phyloP scores from a whole-genome alignment of 2,113 vertebrate species.

The Ctenodactylus gundi region DNA sequence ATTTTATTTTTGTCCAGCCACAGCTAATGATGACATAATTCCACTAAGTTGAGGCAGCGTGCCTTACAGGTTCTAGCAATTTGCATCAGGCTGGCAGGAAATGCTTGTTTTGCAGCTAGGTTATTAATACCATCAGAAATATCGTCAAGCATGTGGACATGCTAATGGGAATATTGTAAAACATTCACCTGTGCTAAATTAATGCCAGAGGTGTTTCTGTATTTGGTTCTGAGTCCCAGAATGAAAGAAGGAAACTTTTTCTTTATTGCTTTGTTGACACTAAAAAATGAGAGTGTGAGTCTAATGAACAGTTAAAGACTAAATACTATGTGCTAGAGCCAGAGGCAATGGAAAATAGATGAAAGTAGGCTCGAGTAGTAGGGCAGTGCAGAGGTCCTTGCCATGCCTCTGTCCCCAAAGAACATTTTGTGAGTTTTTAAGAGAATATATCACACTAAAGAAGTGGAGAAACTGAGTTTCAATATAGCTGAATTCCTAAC shows the following conservation, averaged over 20 bases:
- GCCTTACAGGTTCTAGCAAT: slow-evolving; percentile 73
- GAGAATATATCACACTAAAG: not conserved
- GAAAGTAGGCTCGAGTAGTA: not conserved
- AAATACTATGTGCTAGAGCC: slow-evolving; percentile 8
- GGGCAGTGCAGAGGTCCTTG: slow-evolving; percentile 42
- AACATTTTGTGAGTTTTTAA: slow-evolving; percentile 61
- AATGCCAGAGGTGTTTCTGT: slow-evolving; percentile 68
- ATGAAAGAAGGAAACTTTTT: slow-evolving; percentile 59
- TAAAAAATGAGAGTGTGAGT: slow-evolving; percentile 56
- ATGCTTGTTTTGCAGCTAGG: slow-evolving; percentile 60
- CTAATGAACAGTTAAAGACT: slow-evolving; percentile 68
- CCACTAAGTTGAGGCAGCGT: slow-evolving; percentile 53
- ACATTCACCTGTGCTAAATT: slow-evolving; percentile 74
- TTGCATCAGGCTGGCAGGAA: slow-evolving; percentile 71
- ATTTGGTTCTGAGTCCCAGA: slow-evolving; percentile 57
- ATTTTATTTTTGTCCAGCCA: slow-evolving; percentile 70
- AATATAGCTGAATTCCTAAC: not conserved
- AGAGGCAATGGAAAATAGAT: slow-evolving; percentile 70
- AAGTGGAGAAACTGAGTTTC: not conserved
- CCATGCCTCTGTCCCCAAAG: not conserved
- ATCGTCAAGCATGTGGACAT: slow-evolving; percentile 65
- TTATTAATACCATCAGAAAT: slow-evolving; percentile 74
- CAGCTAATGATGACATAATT: slow-evolving; percentile 77
- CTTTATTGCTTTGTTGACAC: slow-evolving; percentile 62
- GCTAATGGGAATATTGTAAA: slow-evolving; percentile 70